Conservation (phyloP, 2,888 invertebrate genomes). For the Ophioninae sp. region DNA sequence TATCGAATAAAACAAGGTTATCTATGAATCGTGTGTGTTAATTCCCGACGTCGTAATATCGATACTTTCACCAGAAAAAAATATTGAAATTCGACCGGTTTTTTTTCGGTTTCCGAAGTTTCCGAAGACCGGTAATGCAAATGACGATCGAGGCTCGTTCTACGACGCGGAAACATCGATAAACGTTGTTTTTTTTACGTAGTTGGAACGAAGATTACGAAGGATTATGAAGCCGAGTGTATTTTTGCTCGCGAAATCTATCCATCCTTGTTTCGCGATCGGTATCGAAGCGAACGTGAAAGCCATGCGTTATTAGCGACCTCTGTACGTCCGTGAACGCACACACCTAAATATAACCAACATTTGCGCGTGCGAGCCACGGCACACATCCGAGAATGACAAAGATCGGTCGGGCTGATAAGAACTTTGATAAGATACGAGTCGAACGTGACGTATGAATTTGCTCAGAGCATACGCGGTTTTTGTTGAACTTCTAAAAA, state of each 20-base stretch:
- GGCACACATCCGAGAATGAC: slow-evolving; percentile 6
- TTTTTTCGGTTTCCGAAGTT: no score
- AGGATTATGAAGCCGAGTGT: neutral
- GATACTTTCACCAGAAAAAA: no score
- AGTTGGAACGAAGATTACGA: neutral
- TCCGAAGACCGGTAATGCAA: no score
- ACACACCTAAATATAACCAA: neutral
- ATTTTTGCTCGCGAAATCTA: neutral
- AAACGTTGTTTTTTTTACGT: neutral
- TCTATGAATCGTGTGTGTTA: no score
- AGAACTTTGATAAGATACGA: slow-evolving; percentile 58
- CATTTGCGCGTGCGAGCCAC: neutral
- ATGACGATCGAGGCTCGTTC: no score
- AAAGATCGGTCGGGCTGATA: slow-evolving; percentile 55
- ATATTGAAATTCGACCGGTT: no score
- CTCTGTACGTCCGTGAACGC: slow-evolving; percentile 8
- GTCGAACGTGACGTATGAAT: slow-evolving; percentile 29
- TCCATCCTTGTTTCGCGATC: neutral
- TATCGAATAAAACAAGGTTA: no score
- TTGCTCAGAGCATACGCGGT: slow-evolving; percentile 32
- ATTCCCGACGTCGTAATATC: no score
- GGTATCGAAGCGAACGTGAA: neutral
- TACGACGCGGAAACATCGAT: neutral
- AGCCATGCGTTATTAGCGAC: neutral
- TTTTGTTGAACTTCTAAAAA: slow-evolving; percentile 16